Conservation (phyloP, 2,888 invertebrate species). For the Ormyrus nitidulus region DNA sequence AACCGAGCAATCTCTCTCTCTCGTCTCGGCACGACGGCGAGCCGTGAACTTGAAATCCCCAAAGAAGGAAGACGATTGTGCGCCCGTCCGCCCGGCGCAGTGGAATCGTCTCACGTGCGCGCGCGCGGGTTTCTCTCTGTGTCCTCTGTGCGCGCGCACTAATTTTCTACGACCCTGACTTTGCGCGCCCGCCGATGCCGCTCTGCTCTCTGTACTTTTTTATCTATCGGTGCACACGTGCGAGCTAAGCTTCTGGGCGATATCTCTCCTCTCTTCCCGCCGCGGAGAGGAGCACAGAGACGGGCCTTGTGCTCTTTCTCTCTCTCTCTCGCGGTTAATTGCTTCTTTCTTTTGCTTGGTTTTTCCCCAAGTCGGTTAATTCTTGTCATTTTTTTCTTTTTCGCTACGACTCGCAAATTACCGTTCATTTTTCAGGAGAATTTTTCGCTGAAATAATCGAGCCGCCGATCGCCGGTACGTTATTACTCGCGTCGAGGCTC, state of each 20-base stretch:
- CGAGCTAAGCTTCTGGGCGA: too few relatives aligned
- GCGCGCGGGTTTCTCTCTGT: too few relatives aligned
- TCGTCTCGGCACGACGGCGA: not conserved
- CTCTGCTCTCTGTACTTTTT: not conserved
- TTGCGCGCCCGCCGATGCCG: not conserved
- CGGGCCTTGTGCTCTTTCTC: too few relatives aligned
- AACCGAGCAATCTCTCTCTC: not conserved
- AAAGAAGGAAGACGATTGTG: not conserved
- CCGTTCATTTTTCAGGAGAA: not conserved
- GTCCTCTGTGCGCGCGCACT: not conserved
- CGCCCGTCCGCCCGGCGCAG: not conserved
- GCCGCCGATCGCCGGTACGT: not conserved
- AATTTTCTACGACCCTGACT: slow-evolving; percentile 17
- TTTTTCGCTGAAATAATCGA: not conserved
- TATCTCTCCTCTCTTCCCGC: too few relatives aligned
- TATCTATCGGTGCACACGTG: not conserved
- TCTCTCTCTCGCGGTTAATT: too few relatives aligned
- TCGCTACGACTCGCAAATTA: too few relatives aligned
- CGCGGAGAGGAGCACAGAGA: too few relatives aligned
- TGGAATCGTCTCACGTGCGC: too few relatives aligned
- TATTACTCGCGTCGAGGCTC: not conserved
- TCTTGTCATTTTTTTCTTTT: too few relatives aligned
- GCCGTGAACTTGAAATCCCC: slow-evolving; percentile 6
- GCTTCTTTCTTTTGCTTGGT: too few relatives aligned
- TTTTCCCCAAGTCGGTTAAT: too few relatives aligned